These are phyloP conservation scores for Esperia sulphurella DNA, from an alignment of 2,888 invertebrate genomes.

Conservation along the genomic window DNA sequence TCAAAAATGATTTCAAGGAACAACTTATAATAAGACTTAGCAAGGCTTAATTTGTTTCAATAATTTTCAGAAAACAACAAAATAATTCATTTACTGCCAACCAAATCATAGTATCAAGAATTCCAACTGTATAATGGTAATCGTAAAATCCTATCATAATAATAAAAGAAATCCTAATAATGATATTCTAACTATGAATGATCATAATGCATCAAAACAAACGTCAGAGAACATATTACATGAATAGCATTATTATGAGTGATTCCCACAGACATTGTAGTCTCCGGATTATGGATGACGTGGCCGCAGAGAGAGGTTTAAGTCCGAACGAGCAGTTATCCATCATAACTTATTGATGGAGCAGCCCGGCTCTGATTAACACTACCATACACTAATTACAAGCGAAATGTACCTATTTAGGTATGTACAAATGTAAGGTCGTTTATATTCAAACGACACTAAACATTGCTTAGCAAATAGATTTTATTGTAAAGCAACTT, in stretches of 20 bases:
- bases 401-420: neutral
- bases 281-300: slow-evolving; percentile 51
- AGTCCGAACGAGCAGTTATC: slow-evolving; percentile 47
- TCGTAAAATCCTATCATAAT: neutral
- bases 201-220: slow-evolving; percentile 10
- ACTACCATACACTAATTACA: slow-evolving; percentile 6
- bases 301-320: slow-evolving; percentile 29
- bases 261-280: slow-evolving; percentile 48
- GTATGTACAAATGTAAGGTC: too few species aligned
- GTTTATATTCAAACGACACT: neutral
- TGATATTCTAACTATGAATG: too few species aligned
- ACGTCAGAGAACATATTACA: slow-evolving; percentile 20
- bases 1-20: too few species aligned
- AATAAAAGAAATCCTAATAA: neutral
- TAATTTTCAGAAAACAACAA: too few species aligned
- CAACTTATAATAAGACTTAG: too few species aligned
- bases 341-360: slow-evolving; percentile 70
- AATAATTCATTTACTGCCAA: too few species aligned
- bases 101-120: too few species aligned
- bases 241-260: slow-evolving; percentile 40
- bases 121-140: too few species aligned
- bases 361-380: slow-evolving; percentile 8
- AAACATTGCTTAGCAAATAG: neutral
- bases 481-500: neutral
- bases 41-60: too few species aligned